These are phyloP conservation scores for Ailuropoda melanoleuca DNA, from an alignment of 2,113 vertebrate species.

Conservation along the genomic window DNA sequence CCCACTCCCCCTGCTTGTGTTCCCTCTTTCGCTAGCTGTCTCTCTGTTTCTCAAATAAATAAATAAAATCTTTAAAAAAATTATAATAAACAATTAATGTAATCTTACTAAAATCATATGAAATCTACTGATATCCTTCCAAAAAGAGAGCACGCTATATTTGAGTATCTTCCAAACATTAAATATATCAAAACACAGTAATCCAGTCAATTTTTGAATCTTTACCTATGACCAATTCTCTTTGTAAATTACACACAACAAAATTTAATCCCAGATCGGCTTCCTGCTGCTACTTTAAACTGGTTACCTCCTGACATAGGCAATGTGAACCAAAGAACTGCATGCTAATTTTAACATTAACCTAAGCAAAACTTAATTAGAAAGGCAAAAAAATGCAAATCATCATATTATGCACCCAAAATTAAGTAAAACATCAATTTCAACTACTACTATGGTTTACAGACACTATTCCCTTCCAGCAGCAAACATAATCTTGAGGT, in stretches of 20 bases:
- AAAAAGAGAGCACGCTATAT: not conserved
- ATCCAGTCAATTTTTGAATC: not conserved
- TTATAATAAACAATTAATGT: not conserved
- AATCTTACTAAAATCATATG: conserved; percentile 1
- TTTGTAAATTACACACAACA: conserved; percentile 40
- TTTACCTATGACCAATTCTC: not conserved
- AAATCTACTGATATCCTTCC: not conserved
- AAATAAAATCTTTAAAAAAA: not conserved
- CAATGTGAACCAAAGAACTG: not conserved
- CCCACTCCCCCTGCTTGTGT: too few relatives aligned
- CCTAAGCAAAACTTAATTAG: not conserved
- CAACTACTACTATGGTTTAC: not conserved
- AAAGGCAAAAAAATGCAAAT: not conserved
- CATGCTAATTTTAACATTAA: conserved; percentile 33
- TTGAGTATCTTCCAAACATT: conserved; percentile 39
- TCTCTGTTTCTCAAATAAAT: too few relatives aligned
- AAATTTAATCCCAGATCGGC: conserved; percentile 39
- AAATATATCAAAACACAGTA: not conserved
- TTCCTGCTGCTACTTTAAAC: conserved; percentile 31
- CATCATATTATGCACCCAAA: not conserved
- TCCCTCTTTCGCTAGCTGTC: too few relatives aligned
- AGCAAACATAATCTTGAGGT: conserved; percentile 13
- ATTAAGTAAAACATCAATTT: conserved; percentile 19
- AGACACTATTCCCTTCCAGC: not conserved
- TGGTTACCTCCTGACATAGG: not conserved